Percentiles rank a stretch among this genome's conserved stretches.
These are phyloP conservation scores for Crax fasciolata DNA, from an alignment of 2,797 vertebrate genomes.

Conservation along the genomic window DNA sequence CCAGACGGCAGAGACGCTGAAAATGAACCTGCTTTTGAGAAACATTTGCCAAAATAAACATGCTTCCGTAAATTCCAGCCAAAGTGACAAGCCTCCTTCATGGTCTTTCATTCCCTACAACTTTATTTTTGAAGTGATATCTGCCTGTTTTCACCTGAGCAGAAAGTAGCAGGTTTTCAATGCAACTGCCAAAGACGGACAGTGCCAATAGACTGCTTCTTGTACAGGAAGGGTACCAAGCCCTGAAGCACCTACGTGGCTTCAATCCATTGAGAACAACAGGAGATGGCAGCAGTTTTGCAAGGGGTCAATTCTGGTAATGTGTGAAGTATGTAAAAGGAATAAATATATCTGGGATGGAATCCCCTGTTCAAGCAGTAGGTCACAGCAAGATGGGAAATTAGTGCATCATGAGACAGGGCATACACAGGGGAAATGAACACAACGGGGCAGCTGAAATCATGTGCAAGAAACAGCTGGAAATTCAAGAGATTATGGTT, in stretches of 20 bases:
- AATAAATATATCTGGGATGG: neutral
- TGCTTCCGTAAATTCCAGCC: constrained; percentile 14
- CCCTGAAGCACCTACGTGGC: neutral
- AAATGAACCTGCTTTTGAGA: constrained; percentile 35
- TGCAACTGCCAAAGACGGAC: neutral
- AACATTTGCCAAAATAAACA: constrained; percentile 52
- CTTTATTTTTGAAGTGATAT: neutral
- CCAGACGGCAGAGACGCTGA: neutral
- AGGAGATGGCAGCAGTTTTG: neutral
- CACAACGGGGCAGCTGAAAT: neutral
- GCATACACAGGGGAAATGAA: neutral
- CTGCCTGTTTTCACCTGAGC: neutral
- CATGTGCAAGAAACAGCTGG: neutral
- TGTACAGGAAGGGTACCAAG: neutral
- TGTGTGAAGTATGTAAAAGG: neutral
- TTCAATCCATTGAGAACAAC: neutral
- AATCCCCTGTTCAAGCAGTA: neutral
- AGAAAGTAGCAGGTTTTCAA: constrained; percentile 3
- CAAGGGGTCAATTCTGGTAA: neutral
- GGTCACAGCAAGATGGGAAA: neutral
- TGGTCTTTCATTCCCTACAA: neutral
- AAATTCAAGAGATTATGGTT: neutral
- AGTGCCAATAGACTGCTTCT: neutral
- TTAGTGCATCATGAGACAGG: neutral
- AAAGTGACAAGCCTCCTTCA: neutral